Conservation (phyloP, 2,797 vertebrate species). For the Hypotaenidia philippensis region DNA sequence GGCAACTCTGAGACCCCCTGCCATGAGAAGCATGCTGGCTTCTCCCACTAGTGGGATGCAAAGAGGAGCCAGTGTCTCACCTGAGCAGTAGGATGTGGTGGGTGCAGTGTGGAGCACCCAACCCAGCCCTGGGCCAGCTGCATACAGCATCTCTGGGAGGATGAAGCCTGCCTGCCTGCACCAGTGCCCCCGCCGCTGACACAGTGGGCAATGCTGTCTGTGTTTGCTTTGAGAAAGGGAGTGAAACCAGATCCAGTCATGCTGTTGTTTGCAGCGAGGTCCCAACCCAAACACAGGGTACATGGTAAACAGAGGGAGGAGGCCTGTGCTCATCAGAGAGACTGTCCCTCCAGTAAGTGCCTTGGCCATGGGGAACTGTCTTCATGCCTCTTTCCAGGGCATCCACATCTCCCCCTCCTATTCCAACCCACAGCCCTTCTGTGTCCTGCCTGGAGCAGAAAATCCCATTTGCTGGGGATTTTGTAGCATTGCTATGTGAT, state of each 20-base stretch:
- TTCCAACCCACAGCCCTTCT: background rate
- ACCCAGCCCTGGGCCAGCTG: background rate
- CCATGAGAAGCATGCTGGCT: accelerated
- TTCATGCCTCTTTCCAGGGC: accelerated
- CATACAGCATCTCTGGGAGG: accelerated
- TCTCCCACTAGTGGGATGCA: background rate
- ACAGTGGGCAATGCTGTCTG: accelerated
- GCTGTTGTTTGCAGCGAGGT: background rate
- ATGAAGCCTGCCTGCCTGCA: accelerated
- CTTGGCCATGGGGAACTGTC: background rate
- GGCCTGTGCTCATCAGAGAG: accelerated
- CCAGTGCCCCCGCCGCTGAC: accelerated
- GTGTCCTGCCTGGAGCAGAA: background rate
- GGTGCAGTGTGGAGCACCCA: background rate
- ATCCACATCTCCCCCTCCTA: background rate
- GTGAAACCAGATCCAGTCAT: background rate
- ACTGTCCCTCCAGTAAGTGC: background rate
- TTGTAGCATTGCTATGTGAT: background rate
- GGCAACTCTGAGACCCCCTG: accelerated
- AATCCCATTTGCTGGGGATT: background rate
- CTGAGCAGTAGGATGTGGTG: accelerated
- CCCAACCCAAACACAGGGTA: background rate
- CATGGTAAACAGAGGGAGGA: background rate
- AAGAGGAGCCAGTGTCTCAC: background rate
- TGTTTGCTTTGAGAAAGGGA: slow-evolving; percentile 14